Conservation (phyloP, 30 jellyfish, hydroid and myxozoan species). For the Hydra vulgaris region DNA sequence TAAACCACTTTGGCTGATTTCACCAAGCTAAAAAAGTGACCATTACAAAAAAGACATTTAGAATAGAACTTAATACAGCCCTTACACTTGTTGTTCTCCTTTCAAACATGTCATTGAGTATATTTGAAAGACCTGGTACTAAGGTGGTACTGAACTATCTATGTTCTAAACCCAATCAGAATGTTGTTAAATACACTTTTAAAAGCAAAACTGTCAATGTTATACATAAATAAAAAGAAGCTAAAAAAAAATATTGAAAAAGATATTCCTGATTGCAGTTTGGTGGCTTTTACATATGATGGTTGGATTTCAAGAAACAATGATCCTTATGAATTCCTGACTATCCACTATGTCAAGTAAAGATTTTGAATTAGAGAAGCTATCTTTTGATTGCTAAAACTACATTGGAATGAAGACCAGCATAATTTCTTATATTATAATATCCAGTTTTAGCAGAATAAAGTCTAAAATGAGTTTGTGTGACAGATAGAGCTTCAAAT, state of each 20-base stretch:
- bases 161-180: no score
- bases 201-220: no score
- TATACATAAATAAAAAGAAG: no score
- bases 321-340: neutral
- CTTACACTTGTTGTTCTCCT: no score
- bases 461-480: neutral
- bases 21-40: no score
- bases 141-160: no score
- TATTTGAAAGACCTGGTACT: no score
- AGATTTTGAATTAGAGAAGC: neutral
- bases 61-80: no score
- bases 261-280: neutral
- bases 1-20: no score
- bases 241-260: neutral
- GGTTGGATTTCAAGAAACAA: neutral
- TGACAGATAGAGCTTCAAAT: neutral
- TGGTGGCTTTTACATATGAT: neutral
- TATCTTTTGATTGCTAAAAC: neutral
- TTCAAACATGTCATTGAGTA: no score
- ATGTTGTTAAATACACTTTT: no score
- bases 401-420: neutral
- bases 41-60: no score
- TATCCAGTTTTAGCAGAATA: neutral
- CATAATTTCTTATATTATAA: neutral
- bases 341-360: neutral